phyloP scores from a whole-genome alignment of 2,113 vertebrate species.

The Poeciliopsis prolifica region DNA sequence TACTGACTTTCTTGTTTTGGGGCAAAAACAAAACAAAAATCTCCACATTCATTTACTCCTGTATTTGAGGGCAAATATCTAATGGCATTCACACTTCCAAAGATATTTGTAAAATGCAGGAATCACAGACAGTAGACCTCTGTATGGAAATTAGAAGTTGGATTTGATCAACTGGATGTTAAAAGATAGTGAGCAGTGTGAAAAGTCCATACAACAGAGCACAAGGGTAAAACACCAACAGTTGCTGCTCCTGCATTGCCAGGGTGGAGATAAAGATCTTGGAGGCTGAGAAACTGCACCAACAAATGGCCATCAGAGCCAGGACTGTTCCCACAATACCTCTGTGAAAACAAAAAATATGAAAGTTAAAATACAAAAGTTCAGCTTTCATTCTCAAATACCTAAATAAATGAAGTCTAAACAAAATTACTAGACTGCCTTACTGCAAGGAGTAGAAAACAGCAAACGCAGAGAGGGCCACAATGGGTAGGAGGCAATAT shows the following conservation, averaged over 20 bases:
- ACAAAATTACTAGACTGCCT: background rate
- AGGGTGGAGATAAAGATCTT: slow-evolving; percentile 28
- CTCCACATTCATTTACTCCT: background rate
- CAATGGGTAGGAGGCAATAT: slow-evolving; percentile 11
- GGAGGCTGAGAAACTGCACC: slow-evolving; percentile 20
- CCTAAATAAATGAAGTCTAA: background rate
- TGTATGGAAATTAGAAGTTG: background rate
- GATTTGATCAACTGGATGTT: background rate
- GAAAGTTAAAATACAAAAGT: background rate
- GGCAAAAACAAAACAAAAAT: background rate
- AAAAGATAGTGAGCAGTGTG: slow-evolving; percentile 17
- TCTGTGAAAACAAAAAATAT: background rate
- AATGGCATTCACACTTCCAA: background rate
- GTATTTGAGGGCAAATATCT: background rate
- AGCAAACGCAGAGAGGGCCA: slow-evolving; percentile 2
- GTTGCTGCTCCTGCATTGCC: slow-evolving; percentile 20
- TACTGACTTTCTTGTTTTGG: background rate
- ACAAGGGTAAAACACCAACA: slow-evolving; percentile 20
- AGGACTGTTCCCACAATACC: slow-evolving; percentile 3
- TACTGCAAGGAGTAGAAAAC: slow-evolving; percentile 14
- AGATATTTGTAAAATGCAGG: background rate
- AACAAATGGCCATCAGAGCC: background rate
- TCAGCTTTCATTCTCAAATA: background rate
- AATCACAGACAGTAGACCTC: background rate
- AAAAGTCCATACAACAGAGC: slow-evolving; percentile 17